Percentiles rank a stretch among this genome's conserved stretches.
Conservation (phyloP, 2,888 invertebrate species). For the Buathra laborator region DNA sequence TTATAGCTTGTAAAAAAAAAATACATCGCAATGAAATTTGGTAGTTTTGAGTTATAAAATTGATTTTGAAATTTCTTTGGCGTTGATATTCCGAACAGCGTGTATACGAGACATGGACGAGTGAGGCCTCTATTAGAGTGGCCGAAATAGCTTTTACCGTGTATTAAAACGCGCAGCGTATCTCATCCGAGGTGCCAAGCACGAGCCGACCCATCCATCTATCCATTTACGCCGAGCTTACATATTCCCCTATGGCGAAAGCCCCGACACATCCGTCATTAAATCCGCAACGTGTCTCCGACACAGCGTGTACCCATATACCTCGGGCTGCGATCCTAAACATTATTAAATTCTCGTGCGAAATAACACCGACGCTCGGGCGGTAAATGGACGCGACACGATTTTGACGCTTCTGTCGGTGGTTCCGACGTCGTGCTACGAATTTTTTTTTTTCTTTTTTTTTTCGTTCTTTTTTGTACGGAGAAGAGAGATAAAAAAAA, state of each 20-base stretch:
- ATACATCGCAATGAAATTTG: no score
- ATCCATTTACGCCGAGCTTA: conserved; percentile 27
- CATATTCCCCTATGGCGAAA: conserved; percentile 1
- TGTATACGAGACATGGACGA: not conserved
- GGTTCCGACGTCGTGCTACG: not conserved
- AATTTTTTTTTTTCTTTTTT: not conserved
- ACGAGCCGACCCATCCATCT: conserved; percentile 22
- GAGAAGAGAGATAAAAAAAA: not conserved
- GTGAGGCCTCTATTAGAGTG: not conserved
- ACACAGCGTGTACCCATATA: not conserved
- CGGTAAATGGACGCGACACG: not conserved
- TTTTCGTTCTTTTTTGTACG: not conserved
- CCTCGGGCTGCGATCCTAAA: conserved; percentile 12
- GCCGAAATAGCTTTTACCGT: conserved; percentile 33
- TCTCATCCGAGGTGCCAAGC: not conserved
- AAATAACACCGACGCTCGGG: conserved; percentile 13
- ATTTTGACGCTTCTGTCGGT: conserved; percentile 9
- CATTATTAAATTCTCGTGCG: conserved; percentile 57
- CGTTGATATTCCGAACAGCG: not conserved
- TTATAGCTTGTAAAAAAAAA: no score
- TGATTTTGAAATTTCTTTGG: not conserved
- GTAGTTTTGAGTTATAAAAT: no score
- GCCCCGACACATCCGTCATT: conserved; percentile 50
- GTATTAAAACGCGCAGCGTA: not conserved
- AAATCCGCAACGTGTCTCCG: conserved; percentile 38